These are phyloP conservation scores for Phaetusa simplex DNA, from an alignment of 2,113 vertebrate genomes.

Conservation along the genomic window DNA sequence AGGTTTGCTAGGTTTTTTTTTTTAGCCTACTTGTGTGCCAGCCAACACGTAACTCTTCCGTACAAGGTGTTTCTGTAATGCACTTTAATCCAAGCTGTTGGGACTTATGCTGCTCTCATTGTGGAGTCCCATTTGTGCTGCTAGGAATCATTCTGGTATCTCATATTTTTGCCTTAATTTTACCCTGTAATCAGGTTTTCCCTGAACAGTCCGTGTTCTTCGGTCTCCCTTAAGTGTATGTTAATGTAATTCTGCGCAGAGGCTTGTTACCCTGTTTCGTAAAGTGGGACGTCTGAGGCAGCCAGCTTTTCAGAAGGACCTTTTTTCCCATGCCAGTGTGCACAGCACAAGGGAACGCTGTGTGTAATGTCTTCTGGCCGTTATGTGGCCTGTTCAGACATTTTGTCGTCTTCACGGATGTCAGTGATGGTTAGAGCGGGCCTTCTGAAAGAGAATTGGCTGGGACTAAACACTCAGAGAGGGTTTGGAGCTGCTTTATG, in stretches of 20 bases:
- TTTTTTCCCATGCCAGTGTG: neutral
- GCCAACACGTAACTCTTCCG: accelerated
- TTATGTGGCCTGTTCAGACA: neutral
- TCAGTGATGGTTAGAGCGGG: neutral
- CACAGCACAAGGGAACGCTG: neutral
- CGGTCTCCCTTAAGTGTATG: neutral
- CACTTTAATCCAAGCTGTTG: neutral
- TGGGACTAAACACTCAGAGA: neutral
- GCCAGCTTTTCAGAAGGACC: neutral
- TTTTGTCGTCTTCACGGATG: neutral
- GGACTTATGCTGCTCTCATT: accelerated
- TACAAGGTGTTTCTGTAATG: neutral
- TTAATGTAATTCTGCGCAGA: neutral
- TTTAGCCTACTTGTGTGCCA: neutral
- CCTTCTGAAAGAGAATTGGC: neutral
- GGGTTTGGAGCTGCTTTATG: neutral
- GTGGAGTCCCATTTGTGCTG: neutral
- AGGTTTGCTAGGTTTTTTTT: neutral
- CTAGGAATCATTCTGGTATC: neutral
- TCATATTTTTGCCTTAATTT: neutral
- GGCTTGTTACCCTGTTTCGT: neutral
- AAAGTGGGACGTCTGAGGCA: neutral
- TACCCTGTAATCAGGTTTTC: neutral
- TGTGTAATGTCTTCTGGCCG: neutral
- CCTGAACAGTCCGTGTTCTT: neutral